Conservation (phyloP, 2,113 vertebrate species). For the Oophaga pumilio region DNA sequence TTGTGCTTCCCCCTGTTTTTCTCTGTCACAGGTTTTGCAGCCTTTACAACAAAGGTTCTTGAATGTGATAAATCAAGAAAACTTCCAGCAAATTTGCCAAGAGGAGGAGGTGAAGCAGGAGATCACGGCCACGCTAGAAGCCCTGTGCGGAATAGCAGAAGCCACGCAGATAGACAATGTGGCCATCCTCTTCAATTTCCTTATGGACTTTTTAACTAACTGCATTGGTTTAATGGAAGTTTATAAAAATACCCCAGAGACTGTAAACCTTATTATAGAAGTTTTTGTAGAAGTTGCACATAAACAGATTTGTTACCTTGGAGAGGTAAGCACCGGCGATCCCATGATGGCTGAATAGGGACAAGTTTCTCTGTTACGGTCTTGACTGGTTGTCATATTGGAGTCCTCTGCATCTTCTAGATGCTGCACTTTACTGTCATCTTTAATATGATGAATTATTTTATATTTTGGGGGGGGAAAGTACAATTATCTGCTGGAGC, state of each 20-base stretch:
- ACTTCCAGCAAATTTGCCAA: constrained; percentile 96
- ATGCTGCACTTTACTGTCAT: neutral
- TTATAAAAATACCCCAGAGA: constrained; percentile 96
- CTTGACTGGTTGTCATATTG: too few species aligned
- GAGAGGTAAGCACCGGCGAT: constrained; percentile 82
- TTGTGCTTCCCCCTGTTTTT: neutral
- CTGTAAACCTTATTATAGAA: constrained; percentile 98
- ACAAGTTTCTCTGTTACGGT: neutral
- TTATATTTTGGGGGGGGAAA: neutral
- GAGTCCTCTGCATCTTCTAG: neutral
- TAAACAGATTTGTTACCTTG: constrained; percentile 98
- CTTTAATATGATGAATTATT: neutral
- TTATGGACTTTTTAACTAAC: constrained; percentile 98
- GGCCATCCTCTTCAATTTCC: constrained; percentile 92
- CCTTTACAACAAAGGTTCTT: constrained; percentile 96
- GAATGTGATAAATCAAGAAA: constrained; percentile 97
- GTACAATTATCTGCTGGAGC: neutral
- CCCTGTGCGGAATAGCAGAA: constrained; percentile 95
- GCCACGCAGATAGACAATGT: constrained; percentile 98
- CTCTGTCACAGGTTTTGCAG: constrained; percentile 83
- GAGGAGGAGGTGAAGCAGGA: constrained; percentile 94
- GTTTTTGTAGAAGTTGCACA: constrained; percentile 99
- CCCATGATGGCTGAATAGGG: neutral
- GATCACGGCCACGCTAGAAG: constrained; percentile 92
- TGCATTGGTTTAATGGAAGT: constrained; percentile 99